Evolutionary conservation across 2,797 vertebrate genomes (phyloP), one percentile per base, ranked within the genome.

Genomic region (Hephaestus fuliginosus): DNA sequence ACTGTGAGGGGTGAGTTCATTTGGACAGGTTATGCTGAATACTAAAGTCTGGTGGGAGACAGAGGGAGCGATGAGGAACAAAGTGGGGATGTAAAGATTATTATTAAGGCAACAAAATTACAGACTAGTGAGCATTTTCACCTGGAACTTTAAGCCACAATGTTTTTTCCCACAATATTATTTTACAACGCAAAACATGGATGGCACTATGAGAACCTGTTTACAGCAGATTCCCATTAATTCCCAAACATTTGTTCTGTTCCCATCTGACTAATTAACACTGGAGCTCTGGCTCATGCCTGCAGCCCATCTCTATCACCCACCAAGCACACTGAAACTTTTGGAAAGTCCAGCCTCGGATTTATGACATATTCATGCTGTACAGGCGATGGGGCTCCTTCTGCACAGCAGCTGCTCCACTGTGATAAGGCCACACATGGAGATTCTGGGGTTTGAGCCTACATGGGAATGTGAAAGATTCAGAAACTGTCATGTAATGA

Each of bases 361-460:
- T 88, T 86, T 46, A 82, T 89, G 82, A 80, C 81, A 84, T 75
- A 84, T 89, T 90, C 74, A 87, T 80, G 86, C 33, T 17, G 61
- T 22, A 28, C 7, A 25, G 63, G 61, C 81, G 78, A 74, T 41
- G 73, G 83, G 77, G 80, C 53, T 86, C 73, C 81, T 80, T 64
- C 70, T 64, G 43, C 78, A 46, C 77, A 77, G 89, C 87, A 84
- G 89, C 90, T 85, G 80, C 81, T 76, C 20, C 11, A 9, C 81
- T 70, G 58, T 80, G 89, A 93, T 88, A 80, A 90, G 84, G 69
- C 87, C 76, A 39, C 88, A 84, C 66, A n/a, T 81, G 74, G 86
- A 74, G 87, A 86, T 86, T 76, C 53, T 72, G 66, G 65, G 51
- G 76, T 84, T 67, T 65, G 78, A 88, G 71, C 65, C 64, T 71